Percentiles rank a stretch among this genome's conserved stretches.
Evolutionary conservation across 2,797 vertebrate species (phyloP).

Genomic region (Myripristis jacobus): DNA sequence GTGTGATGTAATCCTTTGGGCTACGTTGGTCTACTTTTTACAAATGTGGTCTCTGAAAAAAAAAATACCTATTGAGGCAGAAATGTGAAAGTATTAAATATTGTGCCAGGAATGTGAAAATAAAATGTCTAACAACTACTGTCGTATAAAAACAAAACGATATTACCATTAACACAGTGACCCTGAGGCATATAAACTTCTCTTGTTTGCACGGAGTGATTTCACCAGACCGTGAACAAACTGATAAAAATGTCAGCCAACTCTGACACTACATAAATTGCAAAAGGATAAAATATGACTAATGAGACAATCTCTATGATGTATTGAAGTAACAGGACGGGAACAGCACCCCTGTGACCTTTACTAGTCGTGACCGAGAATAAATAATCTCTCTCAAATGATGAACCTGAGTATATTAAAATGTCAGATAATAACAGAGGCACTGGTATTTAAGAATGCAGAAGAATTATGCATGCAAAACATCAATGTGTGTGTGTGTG

Average conservation of each 20-base stretch:
- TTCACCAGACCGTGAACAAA: slow-evolving; percentile 22
- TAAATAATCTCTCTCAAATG: background rate
- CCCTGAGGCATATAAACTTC: background rate
- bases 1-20: background rate
- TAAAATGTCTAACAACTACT: slow-evolving; percentile 17
- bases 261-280: slow-evolving; percentile 9
- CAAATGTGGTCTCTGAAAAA: slow-evolving; percentile 15
- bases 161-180: slow-evolving; percentile 11
- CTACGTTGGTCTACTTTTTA: background rate
- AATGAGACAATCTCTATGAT: slow-evolving; percentile 3
- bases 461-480: no score
- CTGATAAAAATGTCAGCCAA: slow-evolving; percentile 34
- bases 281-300: slow-evolving; percentile 1
- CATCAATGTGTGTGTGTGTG: no score
- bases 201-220: slow-evolving; percentile 1
- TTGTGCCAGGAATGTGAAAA: slow-evolving; percentile 27
- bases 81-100: slow-evolving; percentile 6
- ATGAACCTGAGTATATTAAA: background rate
- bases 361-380: no score
- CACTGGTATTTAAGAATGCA: no score
- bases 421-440: no score
- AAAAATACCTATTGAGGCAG: slow-evolving; percentile 11
- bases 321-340: background rate
- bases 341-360: no score
- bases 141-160: slow-evolving; percentile 35